These are phyloP conservation scores for Xenopus tropicalis DNA, from an alignment of 2,113 vertebrate genomes.

Conservation along the genomic window UCB_Xtro_10.0 CM004449.2:94376501-94377000, in stretches of 20 bases:
- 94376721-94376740: background rate
- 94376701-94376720: constrained; percentile 12
- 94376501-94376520: too few species aligned
- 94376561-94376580: background rate
- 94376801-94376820: background rate
- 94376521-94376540: too few species aligned
- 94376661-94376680: constrained; percentile 22
- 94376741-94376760: constrained; percentile 1
- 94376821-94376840: too few species aligned
- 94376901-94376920: too few species aligned
- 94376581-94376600: background rate
- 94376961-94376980: too few species aligned
- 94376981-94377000: too few species aligned
- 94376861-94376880: too few species aligned
- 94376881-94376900: too few species aligned
- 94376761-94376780: background rate
- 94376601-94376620: background rate
- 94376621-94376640: constrained; percentile 4
- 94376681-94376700: constrained; percentile 13
- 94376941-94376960: too few species aligned
- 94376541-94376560: too few species aligned
- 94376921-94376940: too few species aligned
- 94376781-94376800: background rate
- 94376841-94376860: too few species aligned
- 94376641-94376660: background rate